Evolutionary conservation across 2,888 invertebrate genomes (phyloP), one percentile per base, ranked within the genome.

Genomic region (Micoletzkya japonica): DNA sequence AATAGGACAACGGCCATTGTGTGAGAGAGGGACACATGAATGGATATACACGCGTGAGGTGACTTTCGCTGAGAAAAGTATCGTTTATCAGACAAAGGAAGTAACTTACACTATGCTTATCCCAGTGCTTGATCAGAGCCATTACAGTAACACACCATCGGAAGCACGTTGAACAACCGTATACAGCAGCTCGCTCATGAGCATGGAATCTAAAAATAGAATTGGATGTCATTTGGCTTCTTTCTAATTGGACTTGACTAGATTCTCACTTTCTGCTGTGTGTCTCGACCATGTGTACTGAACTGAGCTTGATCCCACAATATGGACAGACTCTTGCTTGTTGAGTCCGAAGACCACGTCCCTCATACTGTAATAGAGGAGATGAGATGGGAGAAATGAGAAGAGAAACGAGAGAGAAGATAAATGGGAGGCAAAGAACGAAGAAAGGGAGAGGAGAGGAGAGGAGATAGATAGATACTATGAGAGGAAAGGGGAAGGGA

Each of bases 91-190:
- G 20, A n/a, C 14, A 52, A 28, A 26, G 30, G 10, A 30, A 30
- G 30, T 4, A 17, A 10, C 44, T 39, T 14, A 60, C 61, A 20
- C 61, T 20, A 49, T 61, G 61, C 32, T 63, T 63, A 24, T 28
- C 32, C 63, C 63, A 63, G 24, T 63, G 63, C 24, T 63, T 63
- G 50, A 63, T 50, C 10, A 63, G 50, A 28, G 63, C 63, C 50
- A 49, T 63, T 17, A 50, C 32, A 0, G 63, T 50, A 1, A n/a
- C 24, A 20, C 63, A 63, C 63, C 63, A 63, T 20, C 63, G 49
- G 6, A 17, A n/a, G 50, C 63, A 63, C 17, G 49, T 32, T n/a
- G 4, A 26, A 26, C 63, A 63, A 2, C 63, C 63, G 24, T 49
- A 63, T 10, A 49, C 63, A 1, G 26, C 49, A 2, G 50, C 34